These are phyloP conservation scores for Morinoia aosen DNA, from an alignment of 2,888 invertebrate genomes.

Conservation along the genomic window DNA sequence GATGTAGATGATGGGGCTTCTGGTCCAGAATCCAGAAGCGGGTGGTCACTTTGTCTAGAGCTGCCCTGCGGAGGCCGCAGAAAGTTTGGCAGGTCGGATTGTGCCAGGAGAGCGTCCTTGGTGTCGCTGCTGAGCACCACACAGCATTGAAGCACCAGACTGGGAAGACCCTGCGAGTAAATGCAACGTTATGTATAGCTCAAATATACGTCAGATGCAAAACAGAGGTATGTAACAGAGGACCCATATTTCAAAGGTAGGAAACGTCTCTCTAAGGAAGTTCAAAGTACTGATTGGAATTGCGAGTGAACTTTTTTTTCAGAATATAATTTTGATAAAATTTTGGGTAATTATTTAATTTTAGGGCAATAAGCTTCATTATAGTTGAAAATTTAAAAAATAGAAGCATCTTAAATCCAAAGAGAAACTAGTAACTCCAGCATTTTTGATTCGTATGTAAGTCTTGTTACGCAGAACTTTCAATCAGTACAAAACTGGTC, in stretches of 20 bases:
- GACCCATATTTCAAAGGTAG: not conserved
- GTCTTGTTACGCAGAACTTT: not conserved
- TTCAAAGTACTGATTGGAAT: not conserved
- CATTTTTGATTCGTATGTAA: not conserved
- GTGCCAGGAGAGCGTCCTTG: not conserved
- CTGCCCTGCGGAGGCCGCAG: not conserved
- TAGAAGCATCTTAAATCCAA: not conserved
- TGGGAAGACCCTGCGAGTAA: not conserved
- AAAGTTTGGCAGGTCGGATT: not conserved
- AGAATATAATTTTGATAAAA: not conserved
- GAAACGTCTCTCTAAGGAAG: not conserved
- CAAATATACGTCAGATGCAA: not conserved
- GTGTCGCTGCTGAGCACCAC: constrained; percentile 36
- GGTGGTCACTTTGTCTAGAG: not conserved
- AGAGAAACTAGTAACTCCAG: not conserved
- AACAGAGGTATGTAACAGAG: not conserved
- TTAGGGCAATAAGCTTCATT: not conserved
- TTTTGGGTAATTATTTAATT: not conserved
- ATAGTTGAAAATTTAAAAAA: not conserved
- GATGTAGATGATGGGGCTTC: not conserved
- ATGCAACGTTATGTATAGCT: not conserved
- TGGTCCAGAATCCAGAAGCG: not conserved
- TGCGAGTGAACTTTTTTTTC: not conserved
- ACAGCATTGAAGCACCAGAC: not conserved
- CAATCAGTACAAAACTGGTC: not conserved